Conservation (phyloP, 2,797 vertebrate genomes). For the Micromesistius poutassou region DNA sequence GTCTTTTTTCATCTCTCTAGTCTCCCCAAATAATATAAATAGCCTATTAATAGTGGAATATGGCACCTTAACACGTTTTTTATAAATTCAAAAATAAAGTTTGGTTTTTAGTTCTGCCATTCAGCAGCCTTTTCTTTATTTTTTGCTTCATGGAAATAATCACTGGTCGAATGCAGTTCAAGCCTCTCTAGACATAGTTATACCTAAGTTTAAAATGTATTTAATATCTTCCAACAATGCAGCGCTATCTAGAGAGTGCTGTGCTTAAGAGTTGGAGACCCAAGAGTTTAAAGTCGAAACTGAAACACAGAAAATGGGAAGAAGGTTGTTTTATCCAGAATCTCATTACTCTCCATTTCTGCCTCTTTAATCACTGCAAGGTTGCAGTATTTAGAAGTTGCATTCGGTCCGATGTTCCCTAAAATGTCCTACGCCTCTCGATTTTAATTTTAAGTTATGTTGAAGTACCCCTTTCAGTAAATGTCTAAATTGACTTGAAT, state of each 20-base stretch:
- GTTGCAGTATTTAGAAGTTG: background rate
- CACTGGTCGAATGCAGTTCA: background rate
- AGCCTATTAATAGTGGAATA: constrained; percentile 21
- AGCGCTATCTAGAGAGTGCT: background rate
- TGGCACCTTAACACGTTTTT: constrained; percentile 6
- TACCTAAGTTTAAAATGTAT: background rate
- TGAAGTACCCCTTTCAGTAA: background rate
- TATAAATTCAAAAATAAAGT: background rate
- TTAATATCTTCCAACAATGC: background rate
- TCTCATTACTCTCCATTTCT: background rate
- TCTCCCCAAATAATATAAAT: constrained; percentile 27
- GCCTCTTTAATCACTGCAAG: background rate
- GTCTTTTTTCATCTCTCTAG: background rate
- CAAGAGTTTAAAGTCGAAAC: background rate
- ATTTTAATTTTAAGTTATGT: background rate
- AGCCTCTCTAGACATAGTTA: too few relatives aligned
- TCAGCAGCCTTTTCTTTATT: background rate
- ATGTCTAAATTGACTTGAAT: background rate
- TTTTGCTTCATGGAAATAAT: background rate
- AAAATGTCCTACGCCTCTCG: background rate
- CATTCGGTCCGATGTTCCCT: background rate
- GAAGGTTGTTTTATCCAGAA: background rate
- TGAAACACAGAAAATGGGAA: background rate
- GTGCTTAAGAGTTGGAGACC: background rate
- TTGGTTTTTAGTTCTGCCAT: background rate